phyloP scores from a whole-genome alignment of 2,113 vertebrate species.

The Embiotoca jacksoni region DNA sequence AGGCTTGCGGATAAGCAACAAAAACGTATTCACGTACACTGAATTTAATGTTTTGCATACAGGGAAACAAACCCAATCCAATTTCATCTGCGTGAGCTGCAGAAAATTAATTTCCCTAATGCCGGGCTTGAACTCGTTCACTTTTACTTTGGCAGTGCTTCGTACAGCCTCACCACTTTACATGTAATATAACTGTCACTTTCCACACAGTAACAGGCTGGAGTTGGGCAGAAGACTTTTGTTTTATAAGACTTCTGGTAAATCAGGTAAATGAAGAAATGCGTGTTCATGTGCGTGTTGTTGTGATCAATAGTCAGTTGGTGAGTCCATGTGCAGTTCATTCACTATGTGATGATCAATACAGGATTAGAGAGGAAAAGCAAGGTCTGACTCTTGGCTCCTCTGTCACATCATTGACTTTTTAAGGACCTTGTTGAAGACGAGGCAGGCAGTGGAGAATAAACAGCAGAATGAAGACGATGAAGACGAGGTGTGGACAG shows the following conservation, averaged over 20 bases:
- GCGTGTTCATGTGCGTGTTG: conserved; percentile 5
- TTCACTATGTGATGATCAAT: conserved; percentile 71
- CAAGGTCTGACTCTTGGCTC: conserved; percentile 10
- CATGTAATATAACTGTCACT: conserved; percentile 32
- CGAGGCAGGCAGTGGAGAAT: not conserved
- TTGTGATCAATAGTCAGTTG: conserved; percentile 64
- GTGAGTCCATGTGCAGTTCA: conserved; percentile 49
- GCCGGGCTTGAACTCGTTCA: not conserved
- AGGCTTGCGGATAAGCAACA: not conserved
- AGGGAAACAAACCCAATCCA: conserved; percentile 12
- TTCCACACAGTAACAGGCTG: conserved; percentile 2
- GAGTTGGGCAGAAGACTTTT: not conserved
- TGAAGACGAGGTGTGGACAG: not conserved
- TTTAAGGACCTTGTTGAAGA: conserved; percentile 26
- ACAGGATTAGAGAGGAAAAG: conserved; percentile 64
- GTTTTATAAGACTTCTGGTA: conserved; percentile 23
- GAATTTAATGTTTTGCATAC: not conserved
- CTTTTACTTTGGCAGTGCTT: conserved; percentile 27
- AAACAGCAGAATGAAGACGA: conserved; percentile 1
- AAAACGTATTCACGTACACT: not conserved
- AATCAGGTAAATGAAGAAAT: conserved; percentile 16
- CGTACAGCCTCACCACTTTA: conserved; percentile 1
- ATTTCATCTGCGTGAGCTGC: conserved; percentile 21
- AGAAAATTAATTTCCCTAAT: conserved; percentile 16
- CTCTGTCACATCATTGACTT: conserved; percentile 20